These are phyloP conservation scores for Phragmatobia fuliginosa DNA, from an alignment of 2,888 invertebrate species.

Conservation along the genomic window DNA sequence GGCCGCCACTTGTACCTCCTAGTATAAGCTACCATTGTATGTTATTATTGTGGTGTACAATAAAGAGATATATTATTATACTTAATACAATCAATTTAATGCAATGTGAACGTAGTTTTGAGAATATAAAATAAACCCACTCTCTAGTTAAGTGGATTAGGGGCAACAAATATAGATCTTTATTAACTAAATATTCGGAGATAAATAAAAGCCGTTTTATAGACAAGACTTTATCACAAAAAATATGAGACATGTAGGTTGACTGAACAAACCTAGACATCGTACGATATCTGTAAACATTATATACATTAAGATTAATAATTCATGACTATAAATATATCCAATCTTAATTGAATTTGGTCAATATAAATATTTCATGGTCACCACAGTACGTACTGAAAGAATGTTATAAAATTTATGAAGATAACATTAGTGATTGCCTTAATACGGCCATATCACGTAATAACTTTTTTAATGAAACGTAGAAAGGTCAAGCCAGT, in stretches of 20 bases:
- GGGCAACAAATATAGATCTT: too few species aligned
- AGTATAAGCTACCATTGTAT: too few species aligned
- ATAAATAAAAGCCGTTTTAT: too few species aligned
- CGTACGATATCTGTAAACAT: neutral
- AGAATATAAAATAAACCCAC: too few species aligned
- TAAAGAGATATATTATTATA: too few species aligned
- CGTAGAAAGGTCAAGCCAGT: constrained; percentile 2
- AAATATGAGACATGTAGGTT: neutral
- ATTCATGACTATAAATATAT: neutral
- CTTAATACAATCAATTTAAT: too few species aligned
- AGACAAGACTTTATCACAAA: neutral
- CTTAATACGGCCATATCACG: constrained; percentile 19
- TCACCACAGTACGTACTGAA: constrained; percentile 10
- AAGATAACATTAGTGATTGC: constrained; percentile 14
- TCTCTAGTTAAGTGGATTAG: neutral
- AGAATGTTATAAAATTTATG: constrained; percentile 41
- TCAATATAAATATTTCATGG: constrained; percentile 20
- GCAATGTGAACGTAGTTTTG: too few species aligned
- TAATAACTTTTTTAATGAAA: constrained; percentile 11
- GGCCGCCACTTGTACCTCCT: too few species aligned
- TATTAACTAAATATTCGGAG: too few species aligned
- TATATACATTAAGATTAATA: neutral
- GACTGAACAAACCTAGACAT: neutral
- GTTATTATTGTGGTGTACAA: too few species aligned
- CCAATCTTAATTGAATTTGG: neutral